phyloP scores from a whole-genome alignment of 1,140 invertebrate genomes.

The Drosophila auraria region DNA sequence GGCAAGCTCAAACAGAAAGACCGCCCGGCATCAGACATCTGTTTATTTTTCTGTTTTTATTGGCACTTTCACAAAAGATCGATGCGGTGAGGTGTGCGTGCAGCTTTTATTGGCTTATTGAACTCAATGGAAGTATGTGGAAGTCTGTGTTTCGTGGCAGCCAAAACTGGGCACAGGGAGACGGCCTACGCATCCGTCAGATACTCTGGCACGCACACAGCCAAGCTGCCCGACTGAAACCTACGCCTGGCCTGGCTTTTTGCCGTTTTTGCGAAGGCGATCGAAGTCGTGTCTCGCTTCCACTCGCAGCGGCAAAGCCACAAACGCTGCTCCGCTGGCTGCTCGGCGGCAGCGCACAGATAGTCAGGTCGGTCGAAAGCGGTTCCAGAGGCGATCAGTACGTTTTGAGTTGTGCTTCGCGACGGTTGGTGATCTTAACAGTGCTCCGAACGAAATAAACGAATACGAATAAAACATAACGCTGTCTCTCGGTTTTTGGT shows the following conservation, averaged over 20 bases:
- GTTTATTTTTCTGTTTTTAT: constrained; percentile 62
- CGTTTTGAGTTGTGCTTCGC: constrained; percentile 84
- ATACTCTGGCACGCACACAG: constrained; percentile 42
- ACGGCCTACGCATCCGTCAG: constrained; percentile 69
- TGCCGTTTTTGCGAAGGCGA: constrained; percentile 70
- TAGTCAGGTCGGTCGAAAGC: constrained; percentile 69
- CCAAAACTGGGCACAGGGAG: constrained; percentile 30
- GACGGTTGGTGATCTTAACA: constrained; percentile 79
- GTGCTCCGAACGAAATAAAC: constrained; percentile 47
- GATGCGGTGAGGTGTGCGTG: constrained; percentile 41
- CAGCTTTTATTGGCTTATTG: constrained; percentile 76
- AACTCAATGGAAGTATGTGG: constrained; percentile 43
- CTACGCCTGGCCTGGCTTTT: constrained; percentile 58
- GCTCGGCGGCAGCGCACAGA: constrained; percentile 56
- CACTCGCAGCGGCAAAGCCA: constrained; percentile 49
- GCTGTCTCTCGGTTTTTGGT: constrained; percentile 38
- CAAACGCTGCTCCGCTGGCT: constrained; percentile 48
- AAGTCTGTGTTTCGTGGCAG: constrained; percentile 55
- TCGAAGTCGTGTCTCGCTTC: constrained; percentile 49
- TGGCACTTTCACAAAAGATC: constrained; percentile 70
- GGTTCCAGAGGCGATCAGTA: constrained; percentile 81
- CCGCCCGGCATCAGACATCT: constrained; percentile 66
- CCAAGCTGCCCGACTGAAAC: constrained; percentile 40
- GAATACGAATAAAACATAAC: constrained; percentile 38
- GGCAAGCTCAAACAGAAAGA: constrained; percentile 23